phyloP scores from a whole-genome alignment of 2,888 invertebrate genomes.

The Scaptodrosophila latifasciaeformis region DNA sequence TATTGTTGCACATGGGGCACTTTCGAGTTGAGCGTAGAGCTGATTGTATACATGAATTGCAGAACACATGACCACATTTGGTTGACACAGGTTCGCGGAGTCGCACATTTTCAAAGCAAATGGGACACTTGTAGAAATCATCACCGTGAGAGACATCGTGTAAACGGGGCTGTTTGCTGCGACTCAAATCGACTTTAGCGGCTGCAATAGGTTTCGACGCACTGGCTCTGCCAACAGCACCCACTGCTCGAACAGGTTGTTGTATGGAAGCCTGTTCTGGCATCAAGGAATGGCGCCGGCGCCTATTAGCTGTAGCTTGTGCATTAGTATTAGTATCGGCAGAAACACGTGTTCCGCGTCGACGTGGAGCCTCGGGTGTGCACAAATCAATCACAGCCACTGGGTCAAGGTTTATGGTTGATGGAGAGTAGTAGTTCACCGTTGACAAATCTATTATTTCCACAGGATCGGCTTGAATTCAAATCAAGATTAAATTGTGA shows the following conservation, averaged over 20 bases:
- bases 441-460: slow-evolving; percentile 31
- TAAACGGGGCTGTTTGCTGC: neutral
- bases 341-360: neutral
- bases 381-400: slow-evolving; percentile 35
- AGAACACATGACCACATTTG: slow-evolving; percentile 64
- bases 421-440: neutral
- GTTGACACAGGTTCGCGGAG: slow-evolving; percentile 52
- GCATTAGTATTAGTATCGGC: neutral
- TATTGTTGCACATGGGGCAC: slow-evolving; percentile 65
- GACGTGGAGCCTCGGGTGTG: slow-evolving; percentile 13
- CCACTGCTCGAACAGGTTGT: neutral
- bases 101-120: slow-evolving; percentile 55
- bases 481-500: neutral
- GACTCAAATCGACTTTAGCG: too few species aligned
- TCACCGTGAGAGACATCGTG: neutral
- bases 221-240: neutral
- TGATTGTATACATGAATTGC: slow-evolving; percentile 45
- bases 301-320: neutral
- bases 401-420: slow-evolving; percentile 1
- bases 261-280: neutral
- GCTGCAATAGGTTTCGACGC: slow-evolving; percentile 6
- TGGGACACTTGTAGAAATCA: slow-evolving; percentile 51
- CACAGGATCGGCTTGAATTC: slow-evolving; percentile 9
- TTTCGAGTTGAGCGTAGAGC: slow-evolving; percentile 41
- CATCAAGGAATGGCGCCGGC: neutral